These are phyloP conservation scores for Microplitis demolitor DNA, from an alignment of 1,140 invertebrate genomes.

Conservation along the genomic window DNA sequence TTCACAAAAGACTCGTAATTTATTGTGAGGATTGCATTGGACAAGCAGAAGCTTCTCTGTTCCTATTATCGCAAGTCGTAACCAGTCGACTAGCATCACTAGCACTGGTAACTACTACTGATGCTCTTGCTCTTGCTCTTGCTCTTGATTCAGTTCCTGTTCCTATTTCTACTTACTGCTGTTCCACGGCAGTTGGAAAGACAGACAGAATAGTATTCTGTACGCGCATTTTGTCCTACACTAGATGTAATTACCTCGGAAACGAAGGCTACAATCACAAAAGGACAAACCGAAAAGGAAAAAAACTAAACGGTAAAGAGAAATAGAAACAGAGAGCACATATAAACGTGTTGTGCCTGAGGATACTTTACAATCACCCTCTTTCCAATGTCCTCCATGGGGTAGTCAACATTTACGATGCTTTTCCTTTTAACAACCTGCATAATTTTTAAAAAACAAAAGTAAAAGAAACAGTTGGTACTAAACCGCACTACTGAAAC, in stretches of 20 bases:
- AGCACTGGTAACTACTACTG: no score
- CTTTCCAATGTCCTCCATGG: conserved; percentile 34
- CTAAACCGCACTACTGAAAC: no score
- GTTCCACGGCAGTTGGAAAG: not conserved
- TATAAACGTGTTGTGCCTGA: conserved; percentile 31
- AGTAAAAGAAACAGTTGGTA: no score
- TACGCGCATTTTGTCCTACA: conserved; percentile 16
- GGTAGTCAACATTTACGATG: conserved; percentile 44
- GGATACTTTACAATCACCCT: conserved; percentile 40
- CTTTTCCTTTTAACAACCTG: conserved; percentile 26
- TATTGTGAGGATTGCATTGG: not conserved
- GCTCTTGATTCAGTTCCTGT: no score
- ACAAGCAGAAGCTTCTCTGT: not conserved
- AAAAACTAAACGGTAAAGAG: not conserved
- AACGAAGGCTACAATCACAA: conserved; percentile 47
- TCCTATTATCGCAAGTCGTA: no score
- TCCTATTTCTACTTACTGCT: no score
- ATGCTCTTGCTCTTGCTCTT: no score
- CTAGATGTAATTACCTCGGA: conserved; percentile 43
- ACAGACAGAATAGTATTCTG: conserved; percentile 8
- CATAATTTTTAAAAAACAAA: not conserved
- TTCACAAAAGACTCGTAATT: not conserved
- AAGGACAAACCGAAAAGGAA: conserved; percentile 28
- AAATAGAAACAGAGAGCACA: conserved; percentile 8
- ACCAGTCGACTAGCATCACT: no score